Percentiles rank a stretch among this genome's conserved stretches.
These are phyloP conservation scores for Hypothenemus hampei DNA, from an alignment of 1,140 invertebrate genomes.

Conservation along the genomic window DNA sequence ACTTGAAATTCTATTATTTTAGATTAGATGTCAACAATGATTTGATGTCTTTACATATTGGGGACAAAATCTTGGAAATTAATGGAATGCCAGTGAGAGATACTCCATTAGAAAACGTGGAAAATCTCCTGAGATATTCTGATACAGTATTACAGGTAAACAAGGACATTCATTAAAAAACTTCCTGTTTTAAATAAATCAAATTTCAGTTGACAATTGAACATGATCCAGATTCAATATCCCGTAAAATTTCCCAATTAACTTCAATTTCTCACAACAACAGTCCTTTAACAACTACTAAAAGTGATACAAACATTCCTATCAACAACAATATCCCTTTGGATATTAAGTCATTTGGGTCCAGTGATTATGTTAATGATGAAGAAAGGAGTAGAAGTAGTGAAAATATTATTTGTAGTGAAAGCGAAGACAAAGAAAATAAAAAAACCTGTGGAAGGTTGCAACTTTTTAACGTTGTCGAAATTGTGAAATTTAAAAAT, in stretches of 20 bases:
- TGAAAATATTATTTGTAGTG: slow-evolving; percentile 16
- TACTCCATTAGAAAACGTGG: slow-evolving; percentile 69
- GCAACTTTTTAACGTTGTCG: slow-evolving; percentile 30
- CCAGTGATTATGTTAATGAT: slow-evolving; percentile 30
- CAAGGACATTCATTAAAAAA: too few relatives aligned
- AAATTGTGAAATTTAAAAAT: background rate
- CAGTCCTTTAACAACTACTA: slow-evolving; percentile 37
- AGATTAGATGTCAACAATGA: slow-evolving; percentile 78
- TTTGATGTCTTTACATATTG: slow-evolving; percentile 79
- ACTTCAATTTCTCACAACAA: slow-evolving; percentile 41
- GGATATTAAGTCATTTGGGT: slow-evolving; percentile 29
- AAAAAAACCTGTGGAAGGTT: slow-evolving; percentile 6
- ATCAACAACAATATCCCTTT: slow-evolving; percentile 30
- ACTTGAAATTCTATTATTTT: slow-evolving; percentile 22
- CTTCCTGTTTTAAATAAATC: background rate
- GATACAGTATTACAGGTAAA: slow-evolving; percentile 68
- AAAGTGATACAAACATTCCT: slow-evolving; percentile 45
- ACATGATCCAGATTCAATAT: slow-evolving; percentile 75
- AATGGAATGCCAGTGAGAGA: slow-evolving; percentile 84
- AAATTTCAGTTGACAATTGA: slow-evolving; percentile 72
- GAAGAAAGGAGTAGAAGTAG: slow-evolving; percentile 8
- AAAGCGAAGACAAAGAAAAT: slow-evolving; percentile 6
- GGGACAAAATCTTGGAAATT: slow-evolving; percentile 86
- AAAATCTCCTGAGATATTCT: slow-evolving; percentile 68
- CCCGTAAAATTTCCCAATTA: slow-evolving; percentile 38